phyloP scores from a whole-genome alignment of 2,797 vertebrate species.

The Natrix natrix region DNA sequence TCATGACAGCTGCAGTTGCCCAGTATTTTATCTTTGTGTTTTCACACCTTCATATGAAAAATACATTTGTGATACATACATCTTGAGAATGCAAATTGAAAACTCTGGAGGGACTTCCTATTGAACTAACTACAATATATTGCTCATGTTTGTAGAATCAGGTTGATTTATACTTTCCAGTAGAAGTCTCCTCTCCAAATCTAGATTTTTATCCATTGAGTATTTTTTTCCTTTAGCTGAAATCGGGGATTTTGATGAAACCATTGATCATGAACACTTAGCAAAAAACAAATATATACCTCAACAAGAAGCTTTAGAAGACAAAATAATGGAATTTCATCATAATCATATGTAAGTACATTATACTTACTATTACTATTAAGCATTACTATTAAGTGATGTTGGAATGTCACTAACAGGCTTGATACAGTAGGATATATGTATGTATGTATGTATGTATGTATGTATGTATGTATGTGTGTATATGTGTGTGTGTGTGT shows the following conservation, averaged over 20 bases:
- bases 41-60: background rate
- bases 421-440: background rate
- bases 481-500: too few relatives aligned
- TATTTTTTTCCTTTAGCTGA: constrained; percentile 79
- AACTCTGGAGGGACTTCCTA: background rate
- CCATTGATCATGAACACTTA: constrained; percentile 90
- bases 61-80: background rate
- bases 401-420: background rate
- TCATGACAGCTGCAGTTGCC: background rate
- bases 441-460: too few relatives aligned
- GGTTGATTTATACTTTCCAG: background rate
- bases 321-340: constrained; percentile 95
- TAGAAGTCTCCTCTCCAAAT: background rate
- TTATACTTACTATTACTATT: background rate
- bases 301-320: constrained; percentile 93
- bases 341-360: constrained; percentile 86
- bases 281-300: constrained; percentile 95
- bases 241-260: constrained; percentile 97
- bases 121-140: background rate
- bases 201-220: background rate
- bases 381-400: background rate
- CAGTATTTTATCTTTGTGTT: background rate
- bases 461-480: too few relatives aligned
- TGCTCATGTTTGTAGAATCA: background rate
- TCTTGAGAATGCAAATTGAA: background rate